Conservation (phyloP, 2,113 vertebrate species). For the Colistium nudipinnis region DNA sequence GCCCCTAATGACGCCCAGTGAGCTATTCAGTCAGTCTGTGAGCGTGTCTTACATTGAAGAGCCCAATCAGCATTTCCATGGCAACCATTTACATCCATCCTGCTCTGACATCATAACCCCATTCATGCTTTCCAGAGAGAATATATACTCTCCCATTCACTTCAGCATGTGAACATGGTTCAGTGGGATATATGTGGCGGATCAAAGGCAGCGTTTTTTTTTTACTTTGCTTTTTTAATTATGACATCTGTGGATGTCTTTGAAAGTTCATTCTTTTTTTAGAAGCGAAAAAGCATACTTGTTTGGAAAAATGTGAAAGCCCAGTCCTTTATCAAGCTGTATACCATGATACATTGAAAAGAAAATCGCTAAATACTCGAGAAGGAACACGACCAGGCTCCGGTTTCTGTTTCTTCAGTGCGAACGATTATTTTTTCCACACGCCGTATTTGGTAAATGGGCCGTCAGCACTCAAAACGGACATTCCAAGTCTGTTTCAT, state of each 20-base stretch:
- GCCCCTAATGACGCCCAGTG: not conserved
- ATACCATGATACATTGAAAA: too few species aligned
- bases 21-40: not conserved
- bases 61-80: slow-evolving; percentile 24
- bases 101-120: slow-evolving; percentile 30
- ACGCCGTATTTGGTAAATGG: not conserved
- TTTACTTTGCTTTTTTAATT: too few species aligned
- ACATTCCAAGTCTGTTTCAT: not conserved
- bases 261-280: too few species aligned
- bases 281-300: too few species aligned
- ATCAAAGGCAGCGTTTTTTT: too few species aligned
- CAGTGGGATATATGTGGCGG: not conserved
- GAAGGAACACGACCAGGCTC: not conserved
- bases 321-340: slow-evolving; percentile 3
- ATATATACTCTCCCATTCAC: slow-evolving; percentile 64
- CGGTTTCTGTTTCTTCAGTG: not conserved
- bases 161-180: slow-evolving; percentile 16
- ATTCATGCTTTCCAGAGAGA: slow-evolving; percentile 40
- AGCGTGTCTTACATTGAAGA: not conserved
- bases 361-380: not conserved
- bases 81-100: slow-evolving; percentile 31
- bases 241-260: too few species aligned
- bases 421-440: not conserved
- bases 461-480: not conserved
- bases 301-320: slow-evolving; percentile 4